Evolutionary conservation across 2,888 invertebrate species (phyloP).

Genomic region (Troides aeacus): DNA sequence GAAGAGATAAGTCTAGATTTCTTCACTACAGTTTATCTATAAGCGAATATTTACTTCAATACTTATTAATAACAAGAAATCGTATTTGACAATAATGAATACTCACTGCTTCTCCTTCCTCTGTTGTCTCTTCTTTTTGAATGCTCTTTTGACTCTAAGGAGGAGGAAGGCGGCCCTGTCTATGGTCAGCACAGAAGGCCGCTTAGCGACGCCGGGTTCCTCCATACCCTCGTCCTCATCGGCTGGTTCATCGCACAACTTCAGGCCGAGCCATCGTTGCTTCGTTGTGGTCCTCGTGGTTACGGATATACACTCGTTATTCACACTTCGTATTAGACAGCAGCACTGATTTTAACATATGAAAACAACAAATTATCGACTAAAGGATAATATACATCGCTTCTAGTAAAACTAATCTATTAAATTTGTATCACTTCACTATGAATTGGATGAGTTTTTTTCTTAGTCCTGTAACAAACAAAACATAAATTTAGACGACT

Average conservation of each 20-base stretch:
- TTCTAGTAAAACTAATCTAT: too few relatives aligned
- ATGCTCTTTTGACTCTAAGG: slow-evolving; percentile 92
- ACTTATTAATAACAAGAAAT: too few relatives aligned
- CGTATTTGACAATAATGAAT: slow-evolving; percentile 10
- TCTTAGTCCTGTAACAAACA: slow-evolving; percentile 19
- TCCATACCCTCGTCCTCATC: slow-evolving; percentile 71
- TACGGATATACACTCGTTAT: slow-evolving; percentile 39
- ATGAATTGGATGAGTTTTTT: background rate
- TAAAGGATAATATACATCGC: slow-evolving; percentile 2
- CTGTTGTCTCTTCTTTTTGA: slow-evolving; percentile 93
- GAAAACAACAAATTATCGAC: too few relatives aligned
- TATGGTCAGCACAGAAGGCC: slow-evolving; percentile 87
- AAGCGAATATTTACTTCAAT: too few relatives aligned
- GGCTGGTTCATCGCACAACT: slow-evolving; percentile 74
- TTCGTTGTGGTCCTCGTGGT: slow-evolving; percentile 68
- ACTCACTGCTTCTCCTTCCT: slow-evolving; percentile 92
- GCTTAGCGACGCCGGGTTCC: slow-evolving; percentile 72
- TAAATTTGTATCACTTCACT: background rate
- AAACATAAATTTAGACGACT: too few relatives aligned
- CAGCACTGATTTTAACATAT: background rate
- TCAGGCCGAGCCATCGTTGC: slow-evolving; percentile 78
- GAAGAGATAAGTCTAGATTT: too few relatives aligned
- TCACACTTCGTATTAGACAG: background rate
- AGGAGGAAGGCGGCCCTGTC: slow-evolving; percentile 94
- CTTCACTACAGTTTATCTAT: too few relatives aligned